Evolutionary conservation across 1,140 invertebrate species (phyloP).

Genomic region (Macrotrachela quadricornifera): DNA sequence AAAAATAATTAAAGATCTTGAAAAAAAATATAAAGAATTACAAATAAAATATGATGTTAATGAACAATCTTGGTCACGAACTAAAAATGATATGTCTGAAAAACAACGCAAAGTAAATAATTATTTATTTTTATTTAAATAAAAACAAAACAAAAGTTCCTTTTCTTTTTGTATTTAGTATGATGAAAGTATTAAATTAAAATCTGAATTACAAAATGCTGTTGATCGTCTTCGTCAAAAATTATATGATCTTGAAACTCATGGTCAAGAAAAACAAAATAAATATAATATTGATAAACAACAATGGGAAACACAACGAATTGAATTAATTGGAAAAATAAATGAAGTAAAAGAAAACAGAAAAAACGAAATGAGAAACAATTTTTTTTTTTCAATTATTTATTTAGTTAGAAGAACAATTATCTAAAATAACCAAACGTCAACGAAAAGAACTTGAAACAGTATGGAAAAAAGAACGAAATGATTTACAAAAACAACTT

Average conservation of each 20-base stretch:
- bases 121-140: no score
- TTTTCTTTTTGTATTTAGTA: neutral
- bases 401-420: conserved; percentile 5
- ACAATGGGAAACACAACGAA: conserved; percentile 1
- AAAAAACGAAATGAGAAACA: neutral
- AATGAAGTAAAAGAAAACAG: conserved; percentile 1
- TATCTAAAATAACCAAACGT: conserved; percentile 4
- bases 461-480: conserved; percentile 6
- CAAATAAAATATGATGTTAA: no score
- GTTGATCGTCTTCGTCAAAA: conserved; percentile 1
- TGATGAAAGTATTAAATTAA: conserved; percentile 7
- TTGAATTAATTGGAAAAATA: neutral
- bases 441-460: conserved; percentile 6
- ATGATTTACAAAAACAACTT: conserved; percentile 1
- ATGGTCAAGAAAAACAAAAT: conserved; percentile 7
- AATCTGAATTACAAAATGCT: conserved; percentile 4
- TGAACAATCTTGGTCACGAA: no score
- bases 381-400: no score
- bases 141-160: no score
- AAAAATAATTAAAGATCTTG: no score
- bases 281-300: conserved; percentile 6
- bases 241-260: neutral
- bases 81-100: no score
- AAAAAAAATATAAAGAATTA: no score
- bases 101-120: no score